Evolutionary conservation across 2,888 invertebrate species (phyloP).

Genomic region (Pardosa pseudoannulata): DNA sequence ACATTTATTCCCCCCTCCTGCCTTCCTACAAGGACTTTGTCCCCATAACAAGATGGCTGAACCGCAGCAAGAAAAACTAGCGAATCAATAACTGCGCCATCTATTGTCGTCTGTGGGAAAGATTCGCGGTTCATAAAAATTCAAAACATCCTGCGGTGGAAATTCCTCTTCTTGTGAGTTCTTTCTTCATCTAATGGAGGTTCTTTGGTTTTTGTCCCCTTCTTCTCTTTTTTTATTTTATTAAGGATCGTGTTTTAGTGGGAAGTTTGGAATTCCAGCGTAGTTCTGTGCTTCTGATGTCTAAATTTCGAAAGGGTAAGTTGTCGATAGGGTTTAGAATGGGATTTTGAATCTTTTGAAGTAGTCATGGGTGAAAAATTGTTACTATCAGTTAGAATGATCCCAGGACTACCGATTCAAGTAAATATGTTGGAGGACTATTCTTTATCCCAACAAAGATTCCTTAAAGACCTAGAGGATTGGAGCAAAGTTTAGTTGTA

Average conservation of each 20-base stretch:
- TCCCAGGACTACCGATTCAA: too few species aligned
- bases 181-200: constrained; percentile 22
- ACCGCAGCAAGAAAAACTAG: constrained; percentile 22
- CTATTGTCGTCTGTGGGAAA: constrained; percentile 16
- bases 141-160: constrained; percentile 23
- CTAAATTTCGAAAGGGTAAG: background rate
- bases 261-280: constrained; percentile 16
- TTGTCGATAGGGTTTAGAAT: background rate
- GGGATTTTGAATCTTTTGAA: background rate
- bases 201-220: constrained; percentile 16
- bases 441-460: too few species aligned
- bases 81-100: constrained; percentile 27
- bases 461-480: too few species aligned
- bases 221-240: background rate
- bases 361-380: too few species aligned
- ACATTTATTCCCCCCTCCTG: constrained; percentile 1
- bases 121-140: constrained; percentile 23
- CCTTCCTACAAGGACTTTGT: constrained; percentile 11
- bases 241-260: constrained; percentile 1
- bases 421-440: too few species aligned
- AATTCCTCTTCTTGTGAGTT: constrained; percentile 21
- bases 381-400: too few species aligned
- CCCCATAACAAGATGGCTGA: constrained; percentile 21
- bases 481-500: too few species aligned
- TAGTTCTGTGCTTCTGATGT: constrained; percentile 16